Conservation (phyloP, 2,888 invertebrate genomes). For the Rhodophaea formosa region DNA sequence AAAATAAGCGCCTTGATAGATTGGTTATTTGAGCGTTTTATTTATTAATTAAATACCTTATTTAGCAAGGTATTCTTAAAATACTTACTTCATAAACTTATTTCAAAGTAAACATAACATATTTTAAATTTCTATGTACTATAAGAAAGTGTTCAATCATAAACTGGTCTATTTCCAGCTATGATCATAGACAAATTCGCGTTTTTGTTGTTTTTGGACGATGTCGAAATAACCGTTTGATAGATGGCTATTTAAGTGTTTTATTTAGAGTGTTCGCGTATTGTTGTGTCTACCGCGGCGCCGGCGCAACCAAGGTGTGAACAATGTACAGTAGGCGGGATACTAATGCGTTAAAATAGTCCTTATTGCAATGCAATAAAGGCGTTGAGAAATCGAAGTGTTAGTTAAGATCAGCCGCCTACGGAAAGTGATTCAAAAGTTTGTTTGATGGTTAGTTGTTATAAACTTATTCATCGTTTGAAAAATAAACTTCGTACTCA, state of each 20-base stretch:
- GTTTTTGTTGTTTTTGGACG: constrained; percentile 54
- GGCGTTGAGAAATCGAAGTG: not conserved
- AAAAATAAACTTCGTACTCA: not conserved
- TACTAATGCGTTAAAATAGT: not conserved
- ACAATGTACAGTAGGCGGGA: constrained; percentile 26
- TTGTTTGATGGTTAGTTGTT: not conserved
- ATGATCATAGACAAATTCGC: constrained; percentile 35
- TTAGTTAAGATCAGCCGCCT: not conserved
- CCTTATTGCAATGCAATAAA: not conserved
- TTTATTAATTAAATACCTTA: too few relatives aligned
- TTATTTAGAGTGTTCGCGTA: constrained; percentile 56
- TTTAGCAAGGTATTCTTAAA: too few relatives aligned
- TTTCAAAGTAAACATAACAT: too few relatives aligned
- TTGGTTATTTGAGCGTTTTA: too few relatives aligned
- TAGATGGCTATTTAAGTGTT: constrained; percentile 66
- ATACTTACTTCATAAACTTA: too few relatives aligned
- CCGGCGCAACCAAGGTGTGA: constrained; percentile 54
- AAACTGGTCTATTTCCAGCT: constrained; percentile 39
- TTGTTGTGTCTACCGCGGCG: constrained; percentile 66
- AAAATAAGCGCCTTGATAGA: too few relatives aligned
- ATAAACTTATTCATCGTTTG: not conserved
- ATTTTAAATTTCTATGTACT: too few relatives aligned
- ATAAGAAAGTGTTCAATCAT: not conserved
- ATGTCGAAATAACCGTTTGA: constrained; percentile 41
- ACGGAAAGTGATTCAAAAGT: not conserved